Evolutionary conservation across 1,140 invertebrate species (phyloP).

Genomic region (Diplogasteroides magnus): DNA sequence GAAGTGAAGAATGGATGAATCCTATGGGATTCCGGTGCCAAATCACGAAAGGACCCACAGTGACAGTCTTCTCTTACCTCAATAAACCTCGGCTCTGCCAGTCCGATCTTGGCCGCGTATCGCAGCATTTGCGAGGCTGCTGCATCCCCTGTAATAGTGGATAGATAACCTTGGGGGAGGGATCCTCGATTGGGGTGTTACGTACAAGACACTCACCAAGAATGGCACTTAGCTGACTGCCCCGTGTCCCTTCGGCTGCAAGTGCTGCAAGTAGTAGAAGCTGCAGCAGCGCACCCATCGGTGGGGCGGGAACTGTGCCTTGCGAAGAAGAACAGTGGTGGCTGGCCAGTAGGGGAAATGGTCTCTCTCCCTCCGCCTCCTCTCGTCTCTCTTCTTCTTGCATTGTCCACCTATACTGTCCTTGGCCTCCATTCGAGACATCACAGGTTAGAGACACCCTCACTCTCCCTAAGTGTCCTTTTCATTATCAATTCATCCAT

Average conservation of each 20-base stretch:
- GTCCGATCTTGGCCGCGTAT: slow-evolving; percentile 16
- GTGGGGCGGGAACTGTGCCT: no score
- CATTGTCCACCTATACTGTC: not conserved
- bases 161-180: no score
- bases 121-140: slow-evolving; percentile 26
- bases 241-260: not conserved
- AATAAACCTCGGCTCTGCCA: slow-evolving; percentile 23
- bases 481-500: no score
- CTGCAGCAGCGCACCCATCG: not conserved
- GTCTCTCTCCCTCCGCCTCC: not conserved
- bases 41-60: no score
- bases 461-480: no score
- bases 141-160: slow-evolving; percentile 19
- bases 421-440: no score
- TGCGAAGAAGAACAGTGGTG: not conserved
- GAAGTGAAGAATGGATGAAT: no score
- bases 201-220: not conserved
- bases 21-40: no score
- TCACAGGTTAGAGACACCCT: no score
- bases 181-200: no score
- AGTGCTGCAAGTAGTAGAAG: not conserved
- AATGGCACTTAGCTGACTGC: not conserved
- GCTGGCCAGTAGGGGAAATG: not conserved
- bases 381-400: not conserved
- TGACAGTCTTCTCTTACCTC: no score